A percentile compares a stretch with the other conserved stretches of the same genome.
Conservation (phyloP, 2,888 invertebrate species). For the Celastrina argiolus region DNA sequence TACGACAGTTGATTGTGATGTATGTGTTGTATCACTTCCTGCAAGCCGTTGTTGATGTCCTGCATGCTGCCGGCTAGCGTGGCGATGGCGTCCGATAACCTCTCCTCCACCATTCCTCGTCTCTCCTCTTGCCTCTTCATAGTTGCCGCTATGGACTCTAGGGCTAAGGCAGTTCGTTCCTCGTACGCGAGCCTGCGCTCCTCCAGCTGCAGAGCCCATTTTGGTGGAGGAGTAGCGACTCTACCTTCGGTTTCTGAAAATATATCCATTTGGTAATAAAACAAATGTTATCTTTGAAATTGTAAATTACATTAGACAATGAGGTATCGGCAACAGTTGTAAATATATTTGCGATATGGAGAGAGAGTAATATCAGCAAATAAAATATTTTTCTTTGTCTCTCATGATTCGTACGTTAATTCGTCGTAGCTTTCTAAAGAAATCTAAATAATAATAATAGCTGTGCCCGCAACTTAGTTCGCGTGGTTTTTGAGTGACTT, state of each 20-base stretch:
- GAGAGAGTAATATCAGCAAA: too few relatives aligned
- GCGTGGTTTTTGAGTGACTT: too few relatives aligned
- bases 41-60: conserved; percentile 55
- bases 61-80: conserved; percentile 56
- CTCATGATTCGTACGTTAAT: too few relatives aligned
- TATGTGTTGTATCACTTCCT: conserved; percentile 52
- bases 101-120: conserved; percentile 47
- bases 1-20: conserved; percentile 42
- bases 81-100: conserved; percentile 52
- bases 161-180: conserved; percentile 59
- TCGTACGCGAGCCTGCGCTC: conserved; percentile 60
- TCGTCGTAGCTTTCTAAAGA: too few relatives aligned
- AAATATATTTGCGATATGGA: too few relatives aligned
- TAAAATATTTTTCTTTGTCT: too few relatives aligned
- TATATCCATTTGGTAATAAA: not conserved
- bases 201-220: conserved; percentile 62
- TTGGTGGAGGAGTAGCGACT: conserved; percentile 53
- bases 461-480: too few relatives aligned
- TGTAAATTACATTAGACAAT: too few relatives aligned
- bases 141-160: conserved; percentile 53
- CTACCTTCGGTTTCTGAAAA: conserved; percentile 47
- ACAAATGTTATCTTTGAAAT: not conserved
- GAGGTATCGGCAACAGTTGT: too few relatives aligned
- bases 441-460: too few relatives aligned
- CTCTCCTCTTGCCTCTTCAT: conserved; percentile 57